These are phyloP conservation scores for Pachydiplax longipennis DNA, from an alignment of 2,888 invertebrate genomes.

Conservation along the genomic window DNA sequence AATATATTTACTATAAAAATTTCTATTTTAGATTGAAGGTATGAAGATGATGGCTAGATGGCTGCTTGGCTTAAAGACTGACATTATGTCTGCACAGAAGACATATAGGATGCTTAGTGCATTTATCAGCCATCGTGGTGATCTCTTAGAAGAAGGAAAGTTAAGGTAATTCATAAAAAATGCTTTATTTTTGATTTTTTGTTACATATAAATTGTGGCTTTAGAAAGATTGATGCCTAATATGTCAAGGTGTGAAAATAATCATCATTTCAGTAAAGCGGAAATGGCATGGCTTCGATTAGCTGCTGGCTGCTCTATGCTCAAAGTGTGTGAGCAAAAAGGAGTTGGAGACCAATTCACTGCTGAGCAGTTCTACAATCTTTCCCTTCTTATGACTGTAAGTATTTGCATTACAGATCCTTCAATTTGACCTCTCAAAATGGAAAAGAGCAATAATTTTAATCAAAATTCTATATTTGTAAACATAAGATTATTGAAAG, in stretches of 20 bases:
- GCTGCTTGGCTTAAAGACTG: constrained; percentile 89
- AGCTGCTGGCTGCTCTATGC: constrained; percentile 93
- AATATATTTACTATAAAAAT: neutral
- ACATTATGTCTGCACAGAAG: constrained; percentile 87
- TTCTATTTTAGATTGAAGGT: constrained; percentile 70
- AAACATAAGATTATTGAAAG: no score
- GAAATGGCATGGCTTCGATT: constrained; percentile 94
- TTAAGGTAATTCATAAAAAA: constrained; percentile 58
- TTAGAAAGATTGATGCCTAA: neutral
- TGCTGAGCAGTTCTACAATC: constrained; percentile 92
- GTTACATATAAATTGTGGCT: neutral
- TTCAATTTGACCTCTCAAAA: no score
- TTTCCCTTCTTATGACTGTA: constrained; percentile 89
- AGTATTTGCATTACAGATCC: constrained; percentile 56
- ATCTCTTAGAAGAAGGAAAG: constrained; percentile 68
- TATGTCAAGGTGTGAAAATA: neutral
- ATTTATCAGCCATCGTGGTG: constrained; percentile 91
- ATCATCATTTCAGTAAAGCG: constrained; percentile 71
- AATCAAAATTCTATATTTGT: no score
- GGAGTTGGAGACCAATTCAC: constrained; percentile 95
- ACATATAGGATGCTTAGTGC: constrained; percentile 94
- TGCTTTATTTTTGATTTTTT: neutral
- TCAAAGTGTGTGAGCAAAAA: constrained; percentile 96
- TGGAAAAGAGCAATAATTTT: no score
- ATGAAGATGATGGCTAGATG: constrained; percentile 97